These are phyloP conservation scores for Xyrauchen texanus DNA, from an alignment of 2,113 vertebrate species.

Conservation along the genomic window DNA sequence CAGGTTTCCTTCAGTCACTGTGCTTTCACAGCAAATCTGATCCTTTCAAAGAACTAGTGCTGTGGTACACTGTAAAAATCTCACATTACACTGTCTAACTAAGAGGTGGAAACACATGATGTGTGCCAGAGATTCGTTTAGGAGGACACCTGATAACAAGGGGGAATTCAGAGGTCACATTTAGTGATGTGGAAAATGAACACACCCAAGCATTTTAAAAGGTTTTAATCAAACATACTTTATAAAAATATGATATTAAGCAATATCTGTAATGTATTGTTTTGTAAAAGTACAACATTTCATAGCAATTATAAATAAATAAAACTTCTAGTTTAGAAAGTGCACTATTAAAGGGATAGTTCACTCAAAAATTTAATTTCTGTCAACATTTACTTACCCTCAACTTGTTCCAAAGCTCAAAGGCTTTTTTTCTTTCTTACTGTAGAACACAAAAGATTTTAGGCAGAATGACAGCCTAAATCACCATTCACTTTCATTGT, in stretches of 20 bases:
- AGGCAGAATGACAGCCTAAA: no score
- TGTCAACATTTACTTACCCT: no score
- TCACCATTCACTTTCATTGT: no score
- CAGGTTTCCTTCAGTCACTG: no score
- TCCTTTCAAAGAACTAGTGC: neutral
- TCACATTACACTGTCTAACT: neutral
- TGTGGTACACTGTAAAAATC: neutral
- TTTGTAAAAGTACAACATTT: neutral
- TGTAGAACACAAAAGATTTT: no score
- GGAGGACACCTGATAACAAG: neutral
- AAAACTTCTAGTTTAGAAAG: no score
- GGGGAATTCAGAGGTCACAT: neutral
- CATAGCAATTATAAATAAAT: no score
- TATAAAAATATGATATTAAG: constrained; percentile 17
- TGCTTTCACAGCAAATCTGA: neutral
- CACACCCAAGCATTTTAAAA: neutral
- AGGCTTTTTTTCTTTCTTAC: no score
- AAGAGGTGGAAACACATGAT: neutral
- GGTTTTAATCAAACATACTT: constrained; percentile 1
- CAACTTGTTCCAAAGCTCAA: no score
- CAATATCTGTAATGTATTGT: no score
- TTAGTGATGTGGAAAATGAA: neutral
- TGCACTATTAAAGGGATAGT: no score
- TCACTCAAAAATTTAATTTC: no score
- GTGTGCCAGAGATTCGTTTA: neutral